Evolutionary conservation across 2,888 invertebrate species (phyloP).

Genomic region (Gymnocheta viridis): DNA sequence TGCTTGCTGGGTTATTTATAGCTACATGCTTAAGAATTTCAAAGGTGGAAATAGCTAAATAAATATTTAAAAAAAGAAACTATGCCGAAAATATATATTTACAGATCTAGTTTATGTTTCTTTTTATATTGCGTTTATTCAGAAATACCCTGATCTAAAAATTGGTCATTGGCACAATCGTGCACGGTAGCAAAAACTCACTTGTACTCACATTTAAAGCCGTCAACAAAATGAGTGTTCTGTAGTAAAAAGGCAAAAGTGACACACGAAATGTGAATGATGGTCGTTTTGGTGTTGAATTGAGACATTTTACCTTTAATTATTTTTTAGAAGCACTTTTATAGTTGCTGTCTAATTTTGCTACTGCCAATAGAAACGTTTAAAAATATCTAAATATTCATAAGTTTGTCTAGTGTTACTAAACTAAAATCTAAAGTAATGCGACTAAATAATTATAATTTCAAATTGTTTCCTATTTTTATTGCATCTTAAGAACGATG

Average conservation of each 20-base stretch:
- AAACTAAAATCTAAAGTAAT: no score
- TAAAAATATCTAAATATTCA: slow-evolving; percentile 24
- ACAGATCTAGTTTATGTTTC: slow-evolving; percentile 59
- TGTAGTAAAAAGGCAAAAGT: slow-evolving; percentile 25
- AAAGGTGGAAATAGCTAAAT: slow-evolving; percentile 58
- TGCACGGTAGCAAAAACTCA: slow-evolving; percentile 51
- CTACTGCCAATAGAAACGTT: not conserved
- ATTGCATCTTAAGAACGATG: no score
- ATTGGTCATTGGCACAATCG: slow-evolving; percentile 64
- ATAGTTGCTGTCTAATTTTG: slow-evolving; percentile 26
- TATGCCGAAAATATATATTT: slow-evolving; percentile 9
- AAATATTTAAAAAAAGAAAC: slow-evolving; percentile 31
- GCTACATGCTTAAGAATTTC: not conserved
- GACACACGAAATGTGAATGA: slow-evolving; percentile 47
- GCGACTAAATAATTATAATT: no score
- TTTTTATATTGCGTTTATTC: not conserved
- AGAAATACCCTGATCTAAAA: slow-evolving; percentile 66
- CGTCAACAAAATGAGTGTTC: slow-evolving; percentile 58
- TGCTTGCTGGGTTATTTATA: slow-evolving; percentile 17
- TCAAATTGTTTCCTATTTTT: not conserved
- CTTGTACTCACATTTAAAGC: slow-evolving; percentile 10
- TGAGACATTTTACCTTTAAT: slow-evolving; percentile 67
- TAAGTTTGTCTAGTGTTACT: not conserved
- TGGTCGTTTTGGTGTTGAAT: slow-evolving; percentile 64
- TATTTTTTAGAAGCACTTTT: not conserved